Conservation (phyloP, 1,140 invertebrate species). For the Pectinophora gossypiella region DNA sequence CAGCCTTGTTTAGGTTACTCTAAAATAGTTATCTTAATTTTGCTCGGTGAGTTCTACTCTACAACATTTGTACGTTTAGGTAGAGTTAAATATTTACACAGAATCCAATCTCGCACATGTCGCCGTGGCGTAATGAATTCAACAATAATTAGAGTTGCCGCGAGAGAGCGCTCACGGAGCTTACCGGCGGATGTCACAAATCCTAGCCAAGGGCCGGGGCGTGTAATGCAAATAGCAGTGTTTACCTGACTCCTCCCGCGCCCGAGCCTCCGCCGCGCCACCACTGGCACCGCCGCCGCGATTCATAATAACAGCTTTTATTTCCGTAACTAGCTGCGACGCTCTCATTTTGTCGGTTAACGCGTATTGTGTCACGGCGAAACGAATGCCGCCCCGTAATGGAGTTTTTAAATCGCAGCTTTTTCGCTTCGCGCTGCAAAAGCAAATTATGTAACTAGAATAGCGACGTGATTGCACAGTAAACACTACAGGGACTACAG, state of each 20-base stretch:
- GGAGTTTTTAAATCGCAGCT: slow-evolving; percentile 62
- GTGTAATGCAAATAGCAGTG: slow-evolving; percentile 57
- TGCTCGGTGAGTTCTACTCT: too few species aligned
- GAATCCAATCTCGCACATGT: slow-evolving; percentile 38
- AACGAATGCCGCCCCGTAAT: slow-evolving; percentile 64
- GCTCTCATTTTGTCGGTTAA: slow-evolving; percentile 65
- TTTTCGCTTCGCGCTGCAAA: slow-evolving; percentile 53
- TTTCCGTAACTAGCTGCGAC: slow-evolving; percentile 66
- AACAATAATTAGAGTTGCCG: slow-evolving; percentile 37
- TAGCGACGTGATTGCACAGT: slow-evolving; percentile 47
- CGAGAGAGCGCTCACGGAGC: slow-evolving; percentile 28
- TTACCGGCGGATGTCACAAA: slow-evolving; percentile 61
- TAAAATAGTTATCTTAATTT: too few species aligned
- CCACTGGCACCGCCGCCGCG: slow-evolving; percentile 32
- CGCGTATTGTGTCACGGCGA: slow-evolving; percentile 62
- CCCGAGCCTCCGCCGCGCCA: slow-evolving; percentile 17
- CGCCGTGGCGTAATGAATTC: slow-evolving; percentile 34
- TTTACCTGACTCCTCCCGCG: slow-evolving; percentile 47
- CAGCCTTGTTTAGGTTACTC: too few species aligned
- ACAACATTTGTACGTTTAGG: not conserved
- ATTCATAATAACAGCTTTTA: slow-evolving; percentile 69
- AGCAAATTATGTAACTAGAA: slow-evolving; percentile 60
- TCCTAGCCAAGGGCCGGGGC: slow-evolving; percentile 49
- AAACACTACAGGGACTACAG: slow-evolving; percentile 42
- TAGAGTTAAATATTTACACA: slow-evolving; percentile 13